Base-by-base conservation (phyloP, 1,140 invertebrate species). In the Drosophila nigromelanica region DNA sequence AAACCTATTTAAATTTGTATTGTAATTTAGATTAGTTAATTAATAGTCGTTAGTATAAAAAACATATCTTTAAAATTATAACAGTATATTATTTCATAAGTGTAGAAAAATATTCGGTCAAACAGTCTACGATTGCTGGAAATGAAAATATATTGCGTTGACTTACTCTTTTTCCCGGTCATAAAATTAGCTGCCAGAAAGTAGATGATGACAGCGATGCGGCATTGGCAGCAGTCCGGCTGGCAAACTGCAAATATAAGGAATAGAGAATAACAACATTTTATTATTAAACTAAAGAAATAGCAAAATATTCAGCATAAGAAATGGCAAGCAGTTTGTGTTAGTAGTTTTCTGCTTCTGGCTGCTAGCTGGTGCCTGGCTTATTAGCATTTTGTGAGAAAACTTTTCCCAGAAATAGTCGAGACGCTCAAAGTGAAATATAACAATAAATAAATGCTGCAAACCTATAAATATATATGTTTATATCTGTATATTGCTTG, bases 301-400 rank as follows among this genome's bases (percentile, higher is more conserved):
- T 14, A 58, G 11, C 21, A 21, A 52, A 64, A 39, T 27, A 18
- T 48, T 7, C 37, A 56, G 60, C 61, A 55, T 58, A 63, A 58
- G 43, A 56, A 73, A 70, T 45, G 45, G 43, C 39, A 55, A 66
- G 35, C 39, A 61, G 62, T 64, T 80, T 66, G 39, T 64, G 42
- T 40, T 51, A 42, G 40, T 43, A 33, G 52, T 52, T 43, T 45
- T 60, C 15, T n/a, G 27, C 14, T 15, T 18, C 27, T 14, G 24
- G 15, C 50, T 72, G 48, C 55, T 52, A 8, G 52, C n/a, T 24
- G 42, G 11, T 27, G 5, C 21, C 40, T 43, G 43, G 66, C 79
- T 74, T 78, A 81, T 82, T 75, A 82, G 67, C 70, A 78, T 82
- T 78, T 81, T 69, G 50, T 73, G 60, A 33, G 14, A 30, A 42